These are phyloP conservation scores for Zootoca vivipara DNA, from an alignment of 2,113 vertebrate genomes.

Conservation along the genomic window DNA sequence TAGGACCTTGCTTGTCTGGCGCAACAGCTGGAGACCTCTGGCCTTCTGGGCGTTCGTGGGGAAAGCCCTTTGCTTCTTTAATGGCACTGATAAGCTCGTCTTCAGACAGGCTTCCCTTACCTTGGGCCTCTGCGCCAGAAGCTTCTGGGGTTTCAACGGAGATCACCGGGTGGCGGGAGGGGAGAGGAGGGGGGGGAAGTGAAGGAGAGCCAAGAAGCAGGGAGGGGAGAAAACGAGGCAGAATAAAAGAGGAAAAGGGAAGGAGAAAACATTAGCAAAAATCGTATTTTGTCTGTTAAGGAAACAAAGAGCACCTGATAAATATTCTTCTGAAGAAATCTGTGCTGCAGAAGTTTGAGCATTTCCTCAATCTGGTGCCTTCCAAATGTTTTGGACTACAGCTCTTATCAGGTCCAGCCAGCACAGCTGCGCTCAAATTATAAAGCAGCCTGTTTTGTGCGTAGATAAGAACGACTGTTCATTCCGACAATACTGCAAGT, in stretches of 20 bases:
- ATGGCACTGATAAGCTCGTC: constrained; percentile 78
- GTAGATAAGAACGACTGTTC: too few species aligned
- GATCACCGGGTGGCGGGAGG: constrained; percentile 1
- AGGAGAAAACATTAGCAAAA: constrained; percentile 49
- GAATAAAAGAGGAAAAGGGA: not conserved
- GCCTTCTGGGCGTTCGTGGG: constrained; percentile 66
- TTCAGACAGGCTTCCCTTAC: constrained; percentile 77
- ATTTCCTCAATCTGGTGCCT: not conserved
- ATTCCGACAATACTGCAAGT: not conserved
- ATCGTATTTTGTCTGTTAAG: not conserved
- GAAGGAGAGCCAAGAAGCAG: constrained; percentile 45
- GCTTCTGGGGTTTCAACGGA: constrained; percentile 69
- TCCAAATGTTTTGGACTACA: not conserved
- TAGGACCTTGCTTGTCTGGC: constrained; percentile 42
- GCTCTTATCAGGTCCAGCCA: not conserved
- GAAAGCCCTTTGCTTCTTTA: constrained; percentile 76
- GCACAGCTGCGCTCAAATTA: not conserved
- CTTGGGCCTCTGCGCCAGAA: constrained; percentile 77
- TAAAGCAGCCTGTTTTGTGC: too few species aligned
- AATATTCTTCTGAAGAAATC: not conserved
- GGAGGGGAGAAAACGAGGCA: constrained; percentile 26
- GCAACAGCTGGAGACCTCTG: constrained; percentile 27
- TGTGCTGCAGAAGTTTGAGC: not conserved
- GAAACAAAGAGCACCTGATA: not conserved
- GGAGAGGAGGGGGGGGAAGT: not conserved